Percentiles rank a stretch among this genome's conserved stretches.
Evolutionary conservation across 2,888 invertebrate genomes (phyloP).

Genomic region (Arge pagana): DNA sequence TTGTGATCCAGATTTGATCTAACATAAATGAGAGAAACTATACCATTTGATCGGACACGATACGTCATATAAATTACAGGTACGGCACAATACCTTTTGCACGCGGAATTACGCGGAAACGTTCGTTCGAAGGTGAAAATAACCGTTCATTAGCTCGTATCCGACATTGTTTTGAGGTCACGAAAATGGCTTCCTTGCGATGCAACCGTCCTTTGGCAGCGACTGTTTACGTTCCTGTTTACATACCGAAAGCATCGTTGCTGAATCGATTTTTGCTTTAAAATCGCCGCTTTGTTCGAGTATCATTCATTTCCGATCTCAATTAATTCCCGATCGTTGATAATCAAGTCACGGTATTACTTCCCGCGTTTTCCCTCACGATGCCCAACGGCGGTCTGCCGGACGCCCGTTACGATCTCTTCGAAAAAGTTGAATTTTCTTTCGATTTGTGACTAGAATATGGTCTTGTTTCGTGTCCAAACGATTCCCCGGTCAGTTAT

Average conservation of each 20-base stretch:
- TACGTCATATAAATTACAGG: slow-evolving; percentile 2
- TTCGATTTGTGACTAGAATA: slow-evolving; percentile 30
- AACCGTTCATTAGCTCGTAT: slow-evolving; percentile 10
- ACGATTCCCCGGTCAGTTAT: background rate
- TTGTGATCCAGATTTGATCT: slow-evolving; percentile 4
- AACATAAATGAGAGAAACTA: background rate
- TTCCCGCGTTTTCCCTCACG: slow-evolving; percentile 41
- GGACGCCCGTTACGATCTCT: background rate
- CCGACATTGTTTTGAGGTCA: slow-evolving; percentile 24
- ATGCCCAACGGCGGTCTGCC: slow-evolving; percentile 7
- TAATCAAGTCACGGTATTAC: background rate
- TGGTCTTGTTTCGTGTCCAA: background rate
- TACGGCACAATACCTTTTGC: background rate
- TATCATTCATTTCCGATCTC: background rate
- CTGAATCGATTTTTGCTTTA: no score
- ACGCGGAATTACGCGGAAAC: no score
- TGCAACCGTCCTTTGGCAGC: slow-evolving; percentile 15
- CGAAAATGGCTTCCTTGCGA: slow-evolving; percentile 23
- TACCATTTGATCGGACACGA: background rate
- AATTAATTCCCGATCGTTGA: no score
- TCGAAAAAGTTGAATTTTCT: slow-evolving; percentile 8
- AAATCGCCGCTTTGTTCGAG: no score
- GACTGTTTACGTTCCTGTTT: background rate
- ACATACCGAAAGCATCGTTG: no score
- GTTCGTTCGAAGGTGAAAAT: no score